Evolutionary conservation across 1,140 invertebrate species (phyloP).

Genomic region (Cydia pomonella): DNA sequence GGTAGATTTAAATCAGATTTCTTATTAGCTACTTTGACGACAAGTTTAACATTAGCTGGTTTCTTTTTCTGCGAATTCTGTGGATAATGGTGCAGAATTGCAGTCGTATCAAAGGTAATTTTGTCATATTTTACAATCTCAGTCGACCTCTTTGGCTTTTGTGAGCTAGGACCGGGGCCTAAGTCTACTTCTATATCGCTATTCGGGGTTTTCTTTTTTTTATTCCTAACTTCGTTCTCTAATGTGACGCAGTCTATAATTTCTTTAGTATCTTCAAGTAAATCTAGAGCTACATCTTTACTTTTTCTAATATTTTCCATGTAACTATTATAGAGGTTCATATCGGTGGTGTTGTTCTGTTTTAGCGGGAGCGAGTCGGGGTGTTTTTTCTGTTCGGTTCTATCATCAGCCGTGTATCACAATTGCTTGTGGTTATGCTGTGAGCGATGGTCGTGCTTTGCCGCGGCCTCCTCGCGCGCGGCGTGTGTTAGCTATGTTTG

Average conservation of each 20-base stretch:
- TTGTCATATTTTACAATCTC: conserved; percentile 72
- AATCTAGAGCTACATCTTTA: conserved; percentile 66
- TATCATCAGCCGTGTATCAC: conserved; percentile 74
- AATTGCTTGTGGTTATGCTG: conserved; percentile 63
- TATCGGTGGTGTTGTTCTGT: conserved; percentile 74
- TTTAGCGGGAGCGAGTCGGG: conserved; percentile 75
- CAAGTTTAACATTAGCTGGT: conserved; percentile 39
- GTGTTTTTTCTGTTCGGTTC: conserved; percentile 56
- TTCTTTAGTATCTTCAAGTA: conserved; percentile 72
- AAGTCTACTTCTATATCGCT: conserved; percentile 51
- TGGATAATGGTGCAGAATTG: conserved; percentile 75
- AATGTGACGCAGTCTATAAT: conserved; percentile 51
- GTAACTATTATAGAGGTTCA: conserved; percentile 72
- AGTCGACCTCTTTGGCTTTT: conserved; percentile 52
- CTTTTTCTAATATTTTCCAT: conserved; percentile 71
- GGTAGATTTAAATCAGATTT: conserved; percentile 62
- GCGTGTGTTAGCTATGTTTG: conserved; percentile 88
- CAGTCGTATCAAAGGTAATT: conserved; percentile 75
- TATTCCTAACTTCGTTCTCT: conserved; percentile 43
- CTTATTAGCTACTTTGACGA: conserved; percentile 43
- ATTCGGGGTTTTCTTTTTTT: conserved; percentile 53
- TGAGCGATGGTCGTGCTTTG: conserved; percentile 54
- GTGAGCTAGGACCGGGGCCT: conserved; percentile 60
- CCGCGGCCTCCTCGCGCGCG: conserved; percentile 78
- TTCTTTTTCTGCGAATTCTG: conserved; percentile 61